These are phyloP conservation scores for Xestobium rufovillosum DNA, from an alignment of 2,888 invertebrate species.

Conservation along the genomic window DNA sequence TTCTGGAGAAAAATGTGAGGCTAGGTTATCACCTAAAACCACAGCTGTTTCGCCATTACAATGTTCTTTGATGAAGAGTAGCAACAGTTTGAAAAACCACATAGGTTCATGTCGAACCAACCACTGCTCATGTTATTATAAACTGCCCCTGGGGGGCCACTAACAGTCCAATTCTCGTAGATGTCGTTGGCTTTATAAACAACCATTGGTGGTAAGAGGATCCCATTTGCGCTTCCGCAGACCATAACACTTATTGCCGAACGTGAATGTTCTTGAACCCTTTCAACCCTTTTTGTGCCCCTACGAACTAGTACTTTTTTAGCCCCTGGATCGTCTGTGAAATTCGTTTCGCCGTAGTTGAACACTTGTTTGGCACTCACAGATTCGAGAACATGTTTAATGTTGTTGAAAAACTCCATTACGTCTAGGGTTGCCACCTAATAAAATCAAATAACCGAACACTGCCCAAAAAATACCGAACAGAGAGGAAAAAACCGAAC, in stretches of 20 bases:
- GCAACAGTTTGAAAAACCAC: conserved; percentile 22
- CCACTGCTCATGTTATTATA: conserved; percentile 16
- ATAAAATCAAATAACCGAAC: too few species aligned
- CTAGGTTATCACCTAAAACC: conserved; percentile 32
- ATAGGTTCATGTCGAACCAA: conserved; percentile 21
- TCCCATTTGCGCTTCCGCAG: conserved; percentile 26
- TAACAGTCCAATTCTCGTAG: too few species aligned
- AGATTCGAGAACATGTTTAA: too few species aligned
- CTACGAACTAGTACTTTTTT: too few species aligned
- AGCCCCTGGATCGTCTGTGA: conserved; percentile 32
- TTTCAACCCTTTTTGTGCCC: conserved; percentile 30
- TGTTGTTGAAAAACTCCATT: too few species aligned
- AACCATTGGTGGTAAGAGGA: conserved; percentile 31
- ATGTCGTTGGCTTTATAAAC: conserved; percentile 29
- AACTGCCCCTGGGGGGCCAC: conserved; percentile 16
- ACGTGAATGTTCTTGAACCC: conserved; percentile 28
- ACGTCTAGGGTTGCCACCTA: too few species aligned
- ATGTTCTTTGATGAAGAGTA: conserved; percentile 20
- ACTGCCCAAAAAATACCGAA: too few species aligned
- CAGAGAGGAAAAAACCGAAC: too few species aligned
- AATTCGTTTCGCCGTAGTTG: conserved; percentile 37
- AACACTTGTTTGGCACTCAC: too few species aligned
- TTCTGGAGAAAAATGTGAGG: too few species aligned
- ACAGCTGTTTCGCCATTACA: conserved; percentile 16
- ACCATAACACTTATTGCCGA: conserved; percentile 32